Conservation (phyloP, 2,888 invertebrate species). For the Pheosia tremula region DNA sequence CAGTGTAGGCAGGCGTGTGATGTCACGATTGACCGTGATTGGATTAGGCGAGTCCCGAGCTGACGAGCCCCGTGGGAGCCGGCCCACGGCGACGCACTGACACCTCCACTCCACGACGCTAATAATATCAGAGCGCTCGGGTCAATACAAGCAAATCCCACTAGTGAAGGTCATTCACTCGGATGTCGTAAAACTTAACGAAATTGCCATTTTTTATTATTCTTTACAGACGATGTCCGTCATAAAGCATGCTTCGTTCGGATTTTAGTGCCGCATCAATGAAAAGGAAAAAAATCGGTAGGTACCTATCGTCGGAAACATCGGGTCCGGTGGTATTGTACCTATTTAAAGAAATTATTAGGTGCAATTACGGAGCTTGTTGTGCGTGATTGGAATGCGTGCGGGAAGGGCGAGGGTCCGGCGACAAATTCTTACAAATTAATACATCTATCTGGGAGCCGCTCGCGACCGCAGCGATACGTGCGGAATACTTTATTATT, state of each 20-base stretch:
- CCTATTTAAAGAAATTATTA: constrained; percentile 83
- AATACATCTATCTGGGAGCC: constrained; percentile 79
- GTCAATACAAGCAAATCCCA: constrained; percentile 66
- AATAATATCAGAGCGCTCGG: constrained; percentile 61
- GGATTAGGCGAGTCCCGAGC: constrained; percentile 85
- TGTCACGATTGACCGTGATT: constrained; percentile 81
- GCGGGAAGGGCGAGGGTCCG: constrained; percentile 67
- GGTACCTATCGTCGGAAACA: constrained; percentile 8
- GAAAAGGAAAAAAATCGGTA: constrained; percentile 5
- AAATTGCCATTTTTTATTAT: constrained; percentile 55
- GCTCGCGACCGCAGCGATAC: constrained; percentile 71
- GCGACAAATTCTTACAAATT: constrained; percentile 84
- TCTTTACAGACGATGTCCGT: constrained; percentile 48
- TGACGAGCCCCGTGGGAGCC: constrained; percentile 86
- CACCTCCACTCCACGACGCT: constrained; percentile 54
- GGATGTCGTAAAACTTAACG: constrained; percentile 53
- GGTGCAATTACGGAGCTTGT: constrained; percentile 83
- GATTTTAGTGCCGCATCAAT: constrained; percentile 33
- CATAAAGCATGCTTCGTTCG: constrained; percentile 39
- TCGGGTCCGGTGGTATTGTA: constrained; percentile 42
- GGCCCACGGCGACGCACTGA: constrained; percentile 67
- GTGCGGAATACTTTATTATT: constrained; percentile 77
- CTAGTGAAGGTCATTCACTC: constrained; percentile 53
- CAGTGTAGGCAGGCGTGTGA: constrained; percentile 63
- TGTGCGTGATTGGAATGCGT: constrained; percentile 83